These are phyloP conservation scores for Scolopax rusticola DNA, from an alignment of 2,797 vertebrate species.

Conservation along the genomic window DNA sequence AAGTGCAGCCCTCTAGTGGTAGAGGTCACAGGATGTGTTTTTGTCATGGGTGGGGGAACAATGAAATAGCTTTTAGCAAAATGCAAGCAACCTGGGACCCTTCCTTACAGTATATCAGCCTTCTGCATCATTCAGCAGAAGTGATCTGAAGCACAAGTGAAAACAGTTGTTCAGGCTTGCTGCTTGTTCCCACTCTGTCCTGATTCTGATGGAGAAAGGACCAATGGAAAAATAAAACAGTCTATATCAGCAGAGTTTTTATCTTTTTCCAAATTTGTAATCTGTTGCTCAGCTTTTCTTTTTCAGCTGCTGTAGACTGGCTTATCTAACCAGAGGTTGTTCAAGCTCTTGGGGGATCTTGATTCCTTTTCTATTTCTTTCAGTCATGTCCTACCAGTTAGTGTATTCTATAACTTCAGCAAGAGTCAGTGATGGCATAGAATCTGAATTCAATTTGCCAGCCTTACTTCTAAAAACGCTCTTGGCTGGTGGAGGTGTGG, in stretches of 20 bases:
- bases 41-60: not conserved
- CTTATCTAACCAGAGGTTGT: not conserved
- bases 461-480: not conserved
- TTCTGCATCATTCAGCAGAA: not conserved
- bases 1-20: conserved; percentile 49
- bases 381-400: not conserved
- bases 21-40: not conserved
- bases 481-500: not conserved
- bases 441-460: not conserved
- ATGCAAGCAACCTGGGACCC: not conserved
- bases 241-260: not conserved
- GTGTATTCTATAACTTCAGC: not conserved
- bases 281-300: not conserved
- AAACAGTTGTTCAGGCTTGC: not conserved
- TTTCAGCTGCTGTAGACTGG: not conserved
- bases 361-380: not conserved
- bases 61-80: not conserved
- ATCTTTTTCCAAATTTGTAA: not conserved
- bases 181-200: not conserved
- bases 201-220: not conserved
- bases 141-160: not conserved
- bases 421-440: not conserved
- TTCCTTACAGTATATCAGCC: not conserved
- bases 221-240: not conserved
- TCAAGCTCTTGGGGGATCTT: not conserved